phyloP scores from a whole-genome alignment of 2,888 invertebrate genomes.

The Onchidella celtica region DNA sequence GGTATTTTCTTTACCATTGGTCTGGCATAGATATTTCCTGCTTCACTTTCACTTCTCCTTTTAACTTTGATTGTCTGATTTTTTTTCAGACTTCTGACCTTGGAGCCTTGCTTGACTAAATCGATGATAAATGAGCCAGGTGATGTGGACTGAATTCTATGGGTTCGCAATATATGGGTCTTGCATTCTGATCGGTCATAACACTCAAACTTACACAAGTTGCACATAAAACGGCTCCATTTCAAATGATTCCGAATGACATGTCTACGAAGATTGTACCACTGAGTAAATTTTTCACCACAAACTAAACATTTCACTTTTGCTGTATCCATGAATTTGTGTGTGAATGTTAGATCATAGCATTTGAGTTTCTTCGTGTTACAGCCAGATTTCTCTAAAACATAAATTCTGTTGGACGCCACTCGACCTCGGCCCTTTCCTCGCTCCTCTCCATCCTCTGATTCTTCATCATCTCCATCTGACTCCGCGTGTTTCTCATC shows the following conservation, averaged over 20 bases:
- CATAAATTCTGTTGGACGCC: slow-evolving; percentile 24
- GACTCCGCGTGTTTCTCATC: too few species aligned
- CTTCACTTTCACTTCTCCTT: background rate
- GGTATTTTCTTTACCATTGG: slow-evolving; percentile 35
- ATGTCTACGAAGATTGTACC: slow-evolving; percentile 87
- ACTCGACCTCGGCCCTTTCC: slow-evolving; percentile 35
- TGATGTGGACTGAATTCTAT: slow-evolving; percentile 52
- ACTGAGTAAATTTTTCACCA: slow-evolving; percentile 80
- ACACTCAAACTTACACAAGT: slow-evolving; percentile 84
- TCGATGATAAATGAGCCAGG: slow-evolving; percentile 59
- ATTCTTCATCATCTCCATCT: slow-evolving; percentile 14
- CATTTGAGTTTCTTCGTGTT: slow-evolving; percentile 18
- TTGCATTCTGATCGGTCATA: slow-evolving; percentile 71
- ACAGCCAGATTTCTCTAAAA: slow-evolving; percentile 18
- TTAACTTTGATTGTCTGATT: slow-evolving; percentile 55
- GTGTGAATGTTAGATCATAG: slow-evolving; percentile 10
- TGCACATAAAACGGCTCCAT: slow-evolving; percentile 89
- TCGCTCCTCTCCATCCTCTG: slow-evolving; percentile 20
- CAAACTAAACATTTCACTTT: slow-evolving; percentile 70
- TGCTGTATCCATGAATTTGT: slow-evolving; percentile 17
- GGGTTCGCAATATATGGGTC: slow-evolving; percentile 68
- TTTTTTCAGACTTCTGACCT: slow-evolving; percentile 59
- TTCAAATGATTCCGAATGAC: slow-evolving; percentile 85
- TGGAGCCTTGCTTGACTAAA: slow-evolving; percentile 66
- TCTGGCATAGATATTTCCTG: slow-evolving; percentile 44